A percentile compares a stretch with the other conserved stretches of the same genome.
Conservation (phyloP, 2,113 vertebrate species). For the Neopipo cinnamomea region DNA sequence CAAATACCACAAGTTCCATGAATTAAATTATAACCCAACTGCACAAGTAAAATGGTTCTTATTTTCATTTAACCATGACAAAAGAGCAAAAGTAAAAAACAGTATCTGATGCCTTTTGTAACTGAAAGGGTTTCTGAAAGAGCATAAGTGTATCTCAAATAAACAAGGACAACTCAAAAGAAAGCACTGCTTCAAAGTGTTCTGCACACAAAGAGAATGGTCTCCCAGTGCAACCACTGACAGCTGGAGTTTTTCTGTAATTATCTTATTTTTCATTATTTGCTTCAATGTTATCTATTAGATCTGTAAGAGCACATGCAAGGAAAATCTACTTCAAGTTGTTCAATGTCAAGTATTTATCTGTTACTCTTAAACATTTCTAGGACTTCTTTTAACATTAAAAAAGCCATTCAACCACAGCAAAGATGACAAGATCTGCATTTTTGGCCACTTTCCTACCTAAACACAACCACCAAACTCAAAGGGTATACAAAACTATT, state of each 20-base stretch:
- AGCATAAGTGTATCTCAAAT: neutral
- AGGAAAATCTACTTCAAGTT: neutral
- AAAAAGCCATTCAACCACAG: neutral
- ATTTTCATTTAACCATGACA: neutral
- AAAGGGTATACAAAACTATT: neutral
- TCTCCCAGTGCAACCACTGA: neutral
- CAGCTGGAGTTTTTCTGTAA: neutral
- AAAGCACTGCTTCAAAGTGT: neutral
- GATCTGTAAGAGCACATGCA: neutral
- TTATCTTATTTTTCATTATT: neutral
- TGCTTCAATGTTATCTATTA: neutral
- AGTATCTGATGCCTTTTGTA: neutral
- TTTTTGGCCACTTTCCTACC: neutral
- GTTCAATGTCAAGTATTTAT: neutral
- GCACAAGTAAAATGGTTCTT: neutral
- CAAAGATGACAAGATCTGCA: neutral
- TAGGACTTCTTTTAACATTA: neutral
- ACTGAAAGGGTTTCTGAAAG: neutral
- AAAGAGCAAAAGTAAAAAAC: neutral
- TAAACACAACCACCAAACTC: neutral
- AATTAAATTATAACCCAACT: neutral
- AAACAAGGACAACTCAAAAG: neutral
- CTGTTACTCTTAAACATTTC: neutral
- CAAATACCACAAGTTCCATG: neutral
- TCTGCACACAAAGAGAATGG: neutral